Evolutionary conservation across 2,113 vertebrate species (phyloP), one percentile per base, ranked within the genome.

Genomic region (Cnemophilus loriae): DNA sequence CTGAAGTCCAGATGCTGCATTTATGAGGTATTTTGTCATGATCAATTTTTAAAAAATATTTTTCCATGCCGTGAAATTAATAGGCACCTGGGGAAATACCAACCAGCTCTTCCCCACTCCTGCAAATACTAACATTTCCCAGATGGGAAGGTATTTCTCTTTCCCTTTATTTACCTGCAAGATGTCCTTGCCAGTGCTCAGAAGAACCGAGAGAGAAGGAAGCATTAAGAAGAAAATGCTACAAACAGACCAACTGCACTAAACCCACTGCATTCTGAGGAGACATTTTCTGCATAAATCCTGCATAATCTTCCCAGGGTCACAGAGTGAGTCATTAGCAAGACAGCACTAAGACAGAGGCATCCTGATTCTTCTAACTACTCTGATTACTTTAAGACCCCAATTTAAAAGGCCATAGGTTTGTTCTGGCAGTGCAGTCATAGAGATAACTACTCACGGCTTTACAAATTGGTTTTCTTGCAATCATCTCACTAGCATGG

Each of bases 1-100:
- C 92, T 94, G 88, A 96, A 90, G 93, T 86, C 93, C 93, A 94
- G 95, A 82, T 97, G 96, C 96, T 93, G 65, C 69, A 61, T 93
- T 96, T 95, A 95, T 94, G 96, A 90, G 60, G 26, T 60, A 84
- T 78, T 95, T 94, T 81, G 56, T 92, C 1, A 0, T 84, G 83
- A 96, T 96, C 94, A 94, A 90, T 90, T 95, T 95, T 81, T 56
- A 3, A 94, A 96, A 95, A 90, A 79, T 73, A 87, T 93, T 93
- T 94, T 92, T 89, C 71, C 57, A 79, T 89, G 73, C 67, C 32
- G 26, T 84, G 80, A 87, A 94, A 95, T 95, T 95, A 95, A 90
- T 64, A 75, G 69, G 49, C 42, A 89, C 44, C 86, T 60, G 49
- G 92, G 92, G 92, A 96, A 96, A 96, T 93, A 90, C 65, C 85